A percentile compares a stretch with the other conserved stretches of the same genome.
phyloP scores from a whole-genome alignment of 2,797 vertebrate genomes.

The Pogonophryne albipinna region DNA sequence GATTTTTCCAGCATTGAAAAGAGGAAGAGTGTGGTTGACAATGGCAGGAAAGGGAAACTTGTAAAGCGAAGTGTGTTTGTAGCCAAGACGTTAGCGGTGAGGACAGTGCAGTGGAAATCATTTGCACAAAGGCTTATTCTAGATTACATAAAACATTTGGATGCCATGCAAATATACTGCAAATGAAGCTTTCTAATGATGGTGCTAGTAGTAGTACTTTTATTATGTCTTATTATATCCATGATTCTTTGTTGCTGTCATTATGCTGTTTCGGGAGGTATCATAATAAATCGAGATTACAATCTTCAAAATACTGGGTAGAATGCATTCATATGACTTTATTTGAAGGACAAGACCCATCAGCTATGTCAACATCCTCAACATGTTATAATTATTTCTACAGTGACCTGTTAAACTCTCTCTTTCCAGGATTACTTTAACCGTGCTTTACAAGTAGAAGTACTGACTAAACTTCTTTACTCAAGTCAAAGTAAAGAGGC shows the following conservation, averaged over 20 bases:
- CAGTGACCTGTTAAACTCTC: neutral
- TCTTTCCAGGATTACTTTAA: neutral
- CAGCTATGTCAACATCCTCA: slow-evolving; percentile 1
- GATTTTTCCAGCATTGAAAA: slow-evolving; percentile 57
- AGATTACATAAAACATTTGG: neutral
- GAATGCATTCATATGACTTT: neutral
- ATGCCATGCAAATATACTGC: neutral
- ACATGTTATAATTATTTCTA: neutral
- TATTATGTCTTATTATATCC: neutral
- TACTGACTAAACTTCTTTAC: too few species aligned
- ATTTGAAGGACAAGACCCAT: neutral
- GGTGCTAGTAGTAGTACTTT: neutral
- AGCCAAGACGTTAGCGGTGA: slow-evolving; percentile 1
- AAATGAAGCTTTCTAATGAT: neutral
- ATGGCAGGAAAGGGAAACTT: slow-evolving; percentile 81
- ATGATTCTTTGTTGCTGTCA: neutral
- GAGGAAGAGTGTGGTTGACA: slow-evolving; percentile 74
- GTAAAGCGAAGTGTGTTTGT: slow-evolving; percentile 52
- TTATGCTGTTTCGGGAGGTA: neutral
- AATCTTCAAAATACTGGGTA: neutral
- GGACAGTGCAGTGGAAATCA: neutral
- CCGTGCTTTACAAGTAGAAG: neutral
- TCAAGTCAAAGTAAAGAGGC: too few species aligned
- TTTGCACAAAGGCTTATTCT: slow-evolving; percentile 2
- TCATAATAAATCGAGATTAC: neutral